Evolutionary conservation across 2,888 invertebrate species (phyloP).

Genomic region (Slavum lentiscoides): DNA sequence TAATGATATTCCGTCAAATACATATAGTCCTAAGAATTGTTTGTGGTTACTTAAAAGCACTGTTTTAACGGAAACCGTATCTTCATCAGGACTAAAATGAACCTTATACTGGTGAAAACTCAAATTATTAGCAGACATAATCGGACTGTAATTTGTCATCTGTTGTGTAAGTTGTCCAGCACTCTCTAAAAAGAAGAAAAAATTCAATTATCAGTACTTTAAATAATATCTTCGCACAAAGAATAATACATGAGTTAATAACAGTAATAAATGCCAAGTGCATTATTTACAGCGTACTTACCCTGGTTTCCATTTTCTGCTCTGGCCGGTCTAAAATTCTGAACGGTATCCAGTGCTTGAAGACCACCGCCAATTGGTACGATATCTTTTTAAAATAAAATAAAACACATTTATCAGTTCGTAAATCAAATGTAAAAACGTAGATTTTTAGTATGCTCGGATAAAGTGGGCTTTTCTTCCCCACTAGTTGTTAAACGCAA

Average conservation of each 20-base stretch:
- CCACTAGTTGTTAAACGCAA: not conserved
- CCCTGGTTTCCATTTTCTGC: slow-evolving; percentile 10
- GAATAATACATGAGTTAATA: not conserved
- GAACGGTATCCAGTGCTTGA: not conserved
- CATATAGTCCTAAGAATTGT: slow-evolving; percentile 66
- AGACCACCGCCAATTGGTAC: not conserved
- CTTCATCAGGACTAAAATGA: slow-evolving; percentile 73
- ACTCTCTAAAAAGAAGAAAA: slow-evolving; percentile 61
- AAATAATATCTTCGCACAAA: not conserved
- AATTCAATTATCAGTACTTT: not conserved
- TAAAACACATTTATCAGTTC: too few species aligned
- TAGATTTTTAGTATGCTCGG: not conserved
- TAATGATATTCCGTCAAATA: slow-evolving; percentile 78
- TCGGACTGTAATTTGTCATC: slow-evolving; percentile 71
- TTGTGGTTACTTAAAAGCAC: slow-evolving; percentile 66
- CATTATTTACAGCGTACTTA: not conserved
- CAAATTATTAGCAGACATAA: slow-evolving; percentile 70
- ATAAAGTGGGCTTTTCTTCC: not conserved
- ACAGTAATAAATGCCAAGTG: not conserved
- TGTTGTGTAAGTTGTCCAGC: slow-evolving; percentile 64
- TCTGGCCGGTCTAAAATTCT: not conserved
- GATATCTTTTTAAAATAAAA: not conserved
- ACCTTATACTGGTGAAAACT: slow-evolving; percentile 75
- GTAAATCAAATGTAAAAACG: too few species aligned
- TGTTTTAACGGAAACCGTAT: slow-evolving; percentile 68